Base-by-base conservation (phyloP, 2,113 vertebrate species). In the Lasiurus cinereus region DNA sequence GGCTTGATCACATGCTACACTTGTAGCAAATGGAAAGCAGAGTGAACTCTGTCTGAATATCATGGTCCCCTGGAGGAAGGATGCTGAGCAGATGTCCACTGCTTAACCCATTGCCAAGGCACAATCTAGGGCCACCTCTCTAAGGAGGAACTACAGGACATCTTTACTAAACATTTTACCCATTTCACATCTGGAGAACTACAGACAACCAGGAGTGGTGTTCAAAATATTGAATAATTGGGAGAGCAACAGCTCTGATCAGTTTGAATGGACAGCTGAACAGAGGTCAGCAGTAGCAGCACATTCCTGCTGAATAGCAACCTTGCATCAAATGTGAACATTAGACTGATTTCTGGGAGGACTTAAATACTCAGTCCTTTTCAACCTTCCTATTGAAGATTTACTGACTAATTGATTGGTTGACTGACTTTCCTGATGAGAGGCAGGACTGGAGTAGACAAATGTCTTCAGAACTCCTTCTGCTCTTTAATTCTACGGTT, bases 401-500 rank as follows among this genome's bases (percentile, higher is more conserved):
- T 80, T 2, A 46, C 22, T 18, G 19, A n/a, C 33, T 87, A 67
- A 39, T 36, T 76, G 19, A 39, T 36, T 76, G 19, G 9, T 62
- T 83, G 83, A 27, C n/a, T 79, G 86, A 76, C 31, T 67, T 82
- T 56, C 14, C 16, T 73, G 48, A 43, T 39, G 33, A 11, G 36
- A 80, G 10, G 16, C 27, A 79, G 56, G 13, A 69, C 31, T 80
- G 19, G 31, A 94, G 12, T 13, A 59, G 50, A 62, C 36, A 91
- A 33, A 29, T 54, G 2, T 93, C 72, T 82, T 59, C 14, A 82
- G 52, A 88, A 66, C 12, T 50, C 48, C 70, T 73, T 82, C 22
- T 39, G 24, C 48, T 90, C 52, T 96, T 92, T 83, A 80, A 82
- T 82, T 87, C 18, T 29, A 16, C 84, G 77, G 12, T 90, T 29